These are phyloP conservation scores for Drosophila busckii DNA, from an alignment of 1,140 invertebrate genomes.

Conservation along the genomic window DNA sequence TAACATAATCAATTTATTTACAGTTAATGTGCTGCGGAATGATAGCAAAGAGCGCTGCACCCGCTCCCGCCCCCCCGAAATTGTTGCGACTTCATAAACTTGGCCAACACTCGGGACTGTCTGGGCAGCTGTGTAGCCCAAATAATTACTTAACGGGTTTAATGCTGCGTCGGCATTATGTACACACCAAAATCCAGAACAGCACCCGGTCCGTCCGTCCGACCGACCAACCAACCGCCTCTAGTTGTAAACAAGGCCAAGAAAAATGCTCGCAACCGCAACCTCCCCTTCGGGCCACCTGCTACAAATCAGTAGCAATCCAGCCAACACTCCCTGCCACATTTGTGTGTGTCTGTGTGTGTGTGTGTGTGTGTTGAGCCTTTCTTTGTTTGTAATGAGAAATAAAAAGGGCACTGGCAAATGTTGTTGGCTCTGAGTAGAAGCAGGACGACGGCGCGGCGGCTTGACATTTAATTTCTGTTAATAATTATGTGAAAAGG, in stretches of 20 bases:
- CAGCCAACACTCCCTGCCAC: conserved; percentile 4
- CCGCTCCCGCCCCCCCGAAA: not conserved
- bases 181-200: conserved; percentile 14
- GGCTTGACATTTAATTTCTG: conserved; percentile 43
- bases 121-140: conserved; percentile 12
- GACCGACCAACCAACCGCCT: not conserved
- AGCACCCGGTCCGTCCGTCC: not conserved
- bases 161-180: conserved; percentile 45
- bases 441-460: not conserved
- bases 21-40: too few relatives aligned
- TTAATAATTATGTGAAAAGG: conserved; percentile 48
- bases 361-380: conserved; percentile 3
- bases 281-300: conserved; percentile 10
- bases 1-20: too few relatives aligned
- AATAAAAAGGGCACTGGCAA: not conserved
- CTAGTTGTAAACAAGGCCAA: conserved; percentile 9
- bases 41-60: too few relatives aligned
- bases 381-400: too few relatives aligned
- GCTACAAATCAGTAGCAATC: conserved; percentile 25
- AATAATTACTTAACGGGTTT: conserved; percentile 54
- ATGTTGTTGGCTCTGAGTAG: not conserved
- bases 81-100: too few relatives aligned
- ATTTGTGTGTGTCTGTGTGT: conserved; percentile 7
- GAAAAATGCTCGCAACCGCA: conserved; percentile 32
- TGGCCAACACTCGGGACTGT: too few relatives aligned